These are phyloP conservation scores for Gasterosteus nipponicus DNA, from an alignment of 2,113 vertebrate species.

Conservation along the genomic window DNA sequence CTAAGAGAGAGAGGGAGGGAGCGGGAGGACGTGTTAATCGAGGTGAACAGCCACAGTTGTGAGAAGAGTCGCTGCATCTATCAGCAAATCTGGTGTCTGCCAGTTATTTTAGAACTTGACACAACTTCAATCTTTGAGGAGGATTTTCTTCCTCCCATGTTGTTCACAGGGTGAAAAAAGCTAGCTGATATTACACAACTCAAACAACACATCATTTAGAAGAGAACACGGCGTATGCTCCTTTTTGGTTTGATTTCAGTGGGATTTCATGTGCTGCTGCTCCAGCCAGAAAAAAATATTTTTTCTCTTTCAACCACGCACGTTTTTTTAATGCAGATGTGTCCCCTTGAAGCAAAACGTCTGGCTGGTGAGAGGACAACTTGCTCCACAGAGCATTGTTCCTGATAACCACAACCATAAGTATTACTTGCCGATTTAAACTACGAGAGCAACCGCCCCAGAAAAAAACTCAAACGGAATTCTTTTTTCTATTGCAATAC, in stretches of 20 bases:
- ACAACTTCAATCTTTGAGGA: slow-evolving; percentile 35
- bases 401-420: neutral
- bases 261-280: slow-evolving; percentile 11
- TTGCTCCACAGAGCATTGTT: neutral
- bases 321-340: neutral
- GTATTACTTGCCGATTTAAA: neutral
- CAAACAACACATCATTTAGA: slow-evolving; percentile 30
- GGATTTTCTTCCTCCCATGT: slow-evolving; percentile 21
- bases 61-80: slow-evolving; percentile 45
- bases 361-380: neutral
- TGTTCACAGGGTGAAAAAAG: slow-evolving; percentile 46
- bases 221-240: neutral
- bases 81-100: slow-evolving; percentile 31
- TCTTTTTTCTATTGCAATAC: slow-evolving; percentile 1
- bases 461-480: neutral
- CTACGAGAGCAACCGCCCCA: neutral
- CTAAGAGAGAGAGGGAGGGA: slow-evolving; percentile 31
- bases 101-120: slow-evolving; percentile 46
- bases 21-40: slow-evolving; percentile 33
- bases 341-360: neutral
- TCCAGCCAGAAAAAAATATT: slow-evolving; percentile 13
- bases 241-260: slow-evolving; percentile 32
- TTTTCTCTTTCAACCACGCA: slow-evolving; percentile 9
- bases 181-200: slow-evolving; percentile 21
- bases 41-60: slow-evolving; percentile 39